Evolutionary conservation across 2,888 invertebrate genomes (phyloP), one percentile per base, ranked within the genome.

Genomic region (Eucera pruinosa): DNA sequence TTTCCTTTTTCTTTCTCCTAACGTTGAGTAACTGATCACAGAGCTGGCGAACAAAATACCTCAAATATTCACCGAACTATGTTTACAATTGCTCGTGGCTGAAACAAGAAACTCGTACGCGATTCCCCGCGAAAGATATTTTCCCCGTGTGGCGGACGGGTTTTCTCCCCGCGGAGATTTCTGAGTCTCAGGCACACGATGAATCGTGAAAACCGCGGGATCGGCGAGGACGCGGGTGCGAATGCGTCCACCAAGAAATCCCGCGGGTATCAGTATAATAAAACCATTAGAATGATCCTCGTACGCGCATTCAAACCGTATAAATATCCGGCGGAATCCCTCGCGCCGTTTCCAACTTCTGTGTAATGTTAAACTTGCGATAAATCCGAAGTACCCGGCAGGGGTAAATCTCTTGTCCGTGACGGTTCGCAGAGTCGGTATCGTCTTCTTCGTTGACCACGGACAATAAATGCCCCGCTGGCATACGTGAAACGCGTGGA

Each of bases 211-310:
- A 74, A 64, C 50, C 70, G 65, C 62, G 62, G 69, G 58, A 76
- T 71, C 76, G 77, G 50, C 73, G 72, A 74, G 73, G 64, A 70
- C 71, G 72, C 73, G 81, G 80, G 85, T 80, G 85, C 84, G 86
- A 85, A 85, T 52, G 84, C 86, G 82, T 75, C 82, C 78, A 80
- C 80, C 84, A 84, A 86, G 85, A 86, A 84, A 85, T 85, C 85
- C 85, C 84, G 82, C 78, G 85, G 77, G 85, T 91, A 91, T 91
- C 89, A 86, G 92, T 91, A 92, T 92, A 92, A 92, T 92, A 92
- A 92, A 92, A 91, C 92, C 91, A 92, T 92, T 91, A 91, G 91
- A 89, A 87, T 92, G 91, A 92, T 92, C 92, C 92, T 91, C 92
- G 89, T 91, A 89, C 89, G 91, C 87, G 92, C 90, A 91, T 92